Conservation (phyloP, 2,113 vertebrate genomes). For the Rana temporaria region DNA sequence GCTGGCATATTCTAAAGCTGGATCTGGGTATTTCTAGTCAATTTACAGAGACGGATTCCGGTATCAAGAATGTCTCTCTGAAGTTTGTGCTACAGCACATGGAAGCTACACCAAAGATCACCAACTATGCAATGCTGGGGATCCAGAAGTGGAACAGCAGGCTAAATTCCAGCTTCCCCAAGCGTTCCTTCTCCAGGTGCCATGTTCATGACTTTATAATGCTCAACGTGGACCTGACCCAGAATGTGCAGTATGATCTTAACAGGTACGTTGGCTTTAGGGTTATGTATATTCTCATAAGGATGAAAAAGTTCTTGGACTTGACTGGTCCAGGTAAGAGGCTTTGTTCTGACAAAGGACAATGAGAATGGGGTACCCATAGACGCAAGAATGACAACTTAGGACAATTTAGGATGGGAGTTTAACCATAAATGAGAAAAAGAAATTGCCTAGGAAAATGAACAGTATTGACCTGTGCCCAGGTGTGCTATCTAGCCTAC, state of each 20-base stretch:
- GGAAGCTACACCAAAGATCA: conserved; percentile 92
- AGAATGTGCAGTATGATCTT: conserved; percentile 96
- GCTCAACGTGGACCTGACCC: conserved; percentile 94
- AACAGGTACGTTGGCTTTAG: conserved; percentile 81
- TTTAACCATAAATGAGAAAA: too few relatives aligned
- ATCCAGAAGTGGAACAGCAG: conserved; percentile 90
- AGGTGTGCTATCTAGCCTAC: too few relatives aligned
- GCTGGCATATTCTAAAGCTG: too few relatives aligned
- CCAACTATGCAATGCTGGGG: conserved; percentile 89
- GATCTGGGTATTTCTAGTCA: conserved; percentile 68
- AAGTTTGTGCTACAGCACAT: conserved; percentile 91
- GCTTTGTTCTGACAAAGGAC: too few relatives aligned
- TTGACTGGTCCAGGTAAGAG: too few relatives aligned
- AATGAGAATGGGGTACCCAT: too few relatives aligned
- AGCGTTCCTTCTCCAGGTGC: conserved; percentile 84
- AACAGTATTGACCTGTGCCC: too few relatives aligned
- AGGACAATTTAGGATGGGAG: too few relatives aligned
- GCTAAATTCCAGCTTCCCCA: conserved; percentile 68
- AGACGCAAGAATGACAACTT: too few relatives aligned
- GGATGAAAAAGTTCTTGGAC: too few relatives aligned
- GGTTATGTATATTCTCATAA: background rate
- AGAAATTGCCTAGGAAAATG: too few relatives aligned
- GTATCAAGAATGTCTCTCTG: conserved; percentile 85
- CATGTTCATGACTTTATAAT: conserved; percentile 92
- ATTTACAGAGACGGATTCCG: conserved; percentile 70